Conservation (phyloP, 1,140 invertebrate species). For the Doryteuthis pealeii region DNA sequence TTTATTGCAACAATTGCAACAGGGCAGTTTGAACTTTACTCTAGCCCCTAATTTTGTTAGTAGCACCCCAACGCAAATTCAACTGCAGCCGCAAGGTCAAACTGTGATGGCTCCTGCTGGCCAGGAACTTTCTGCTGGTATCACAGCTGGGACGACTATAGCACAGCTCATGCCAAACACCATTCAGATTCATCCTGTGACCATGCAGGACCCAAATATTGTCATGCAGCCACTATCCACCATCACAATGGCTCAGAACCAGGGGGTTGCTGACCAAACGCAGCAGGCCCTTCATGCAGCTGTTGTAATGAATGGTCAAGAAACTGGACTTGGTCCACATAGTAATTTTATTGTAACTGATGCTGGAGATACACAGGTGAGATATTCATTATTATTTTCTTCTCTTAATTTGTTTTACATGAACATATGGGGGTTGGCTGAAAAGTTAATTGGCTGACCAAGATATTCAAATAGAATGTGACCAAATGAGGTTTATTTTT, state of each 20-base stretch:
- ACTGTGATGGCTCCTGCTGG: conserved; percentile 6
- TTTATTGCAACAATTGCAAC: conserved; percentile 61
- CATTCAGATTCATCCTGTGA: conserved; percentile 28
- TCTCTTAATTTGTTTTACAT: no score
- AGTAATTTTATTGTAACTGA: conserved; percentile 35
- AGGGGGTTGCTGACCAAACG: conserved; percentile 22
- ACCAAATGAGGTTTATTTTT: no score
- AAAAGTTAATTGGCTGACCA: no score
- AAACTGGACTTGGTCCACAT: conserved; percentile 24
- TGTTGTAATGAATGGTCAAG: conserved; percentile 7
- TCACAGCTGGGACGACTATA: background rate
- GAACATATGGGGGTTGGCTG: no score
- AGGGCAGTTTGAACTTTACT: conserved; percentile 60
- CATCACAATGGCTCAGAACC: conserved; percentile 28
- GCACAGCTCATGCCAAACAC: conserved; percentile 17
- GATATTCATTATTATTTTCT: background rate
- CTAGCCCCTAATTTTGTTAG: conserved; percentile 48
- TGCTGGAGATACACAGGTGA: conserved; percentile 33
- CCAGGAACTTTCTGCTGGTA: conserved; percentile 16
- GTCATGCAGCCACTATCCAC: conserved; percentile 47
- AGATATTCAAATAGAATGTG: no score
- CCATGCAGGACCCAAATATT: conserved; percentile 43
- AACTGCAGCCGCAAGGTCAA: background rate
- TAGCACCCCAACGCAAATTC: background rate
- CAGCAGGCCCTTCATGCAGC: conserved; percentile 12